Evolutionary conservation across 2,113 vertebrate genomes (phyloP).

Genomic region (Zosterops japonicus): DNA sequence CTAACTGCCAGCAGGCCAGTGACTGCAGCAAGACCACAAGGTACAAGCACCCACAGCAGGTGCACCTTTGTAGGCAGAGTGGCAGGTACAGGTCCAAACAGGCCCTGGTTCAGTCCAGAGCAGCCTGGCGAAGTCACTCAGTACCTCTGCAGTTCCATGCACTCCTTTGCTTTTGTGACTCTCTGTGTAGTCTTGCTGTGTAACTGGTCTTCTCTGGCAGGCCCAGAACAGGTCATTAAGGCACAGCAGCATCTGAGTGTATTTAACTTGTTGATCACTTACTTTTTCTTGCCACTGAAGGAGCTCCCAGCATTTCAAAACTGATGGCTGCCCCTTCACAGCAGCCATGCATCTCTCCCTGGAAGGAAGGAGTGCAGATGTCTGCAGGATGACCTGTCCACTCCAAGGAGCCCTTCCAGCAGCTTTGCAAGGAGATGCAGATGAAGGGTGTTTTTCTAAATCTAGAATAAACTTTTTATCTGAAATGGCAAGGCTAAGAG

Average conservation of each 20-base stretch:
- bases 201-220: background rate
- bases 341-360: background rate
- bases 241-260: background rate
- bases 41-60: background rate
- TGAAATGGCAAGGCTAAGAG: background rate
- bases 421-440: background rate
- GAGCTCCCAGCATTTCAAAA: background rate
- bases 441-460: background rate
- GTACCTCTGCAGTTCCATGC: background rate
- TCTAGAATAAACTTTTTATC: background rate
- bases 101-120: background rate
- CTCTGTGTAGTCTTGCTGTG: background rate
- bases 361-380: background rate
- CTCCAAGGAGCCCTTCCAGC: background rate
- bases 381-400: background rate
- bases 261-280: background rate
- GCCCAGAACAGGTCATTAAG: background rate
- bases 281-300: background rate
- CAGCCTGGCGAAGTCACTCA: background rate
- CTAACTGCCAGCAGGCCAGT: background rate
- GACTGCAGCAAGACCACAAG: slow-evolving; percentile 27
- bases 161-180: background rate
- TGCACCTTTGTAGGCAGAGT: background rate
- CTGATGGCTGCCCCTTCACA: background rate
- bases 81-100: background rate